Evolutionary conservation across 2,113 vertebrate genomes (phyloP).

Genomic region (Hemichromis elongatus): DNA sequence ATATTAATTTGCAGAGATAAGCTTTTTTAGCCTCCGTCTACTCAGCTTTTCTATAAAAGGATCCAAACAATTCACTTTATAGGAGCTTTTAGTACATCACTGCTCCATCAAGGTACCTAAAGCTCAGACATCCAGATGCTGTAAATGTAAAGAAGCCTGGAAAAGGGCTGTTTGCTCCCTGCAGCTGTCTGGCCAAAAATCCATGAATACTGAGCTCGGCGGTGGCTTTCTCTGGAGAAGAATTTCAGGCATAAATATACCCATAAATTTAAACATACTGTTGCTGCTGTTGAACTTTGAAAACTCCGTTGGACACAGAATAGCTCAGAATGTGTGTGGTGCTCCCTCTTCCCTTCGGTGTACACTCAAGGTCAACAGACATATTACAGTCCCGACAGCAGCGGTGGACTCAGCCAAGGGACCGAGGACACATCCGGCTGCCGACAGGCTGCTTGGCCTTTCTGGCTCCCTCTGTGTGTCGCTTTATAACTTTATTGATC

Average conservation of each 20-base stretch:
- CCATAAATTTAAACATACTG: not conserved
- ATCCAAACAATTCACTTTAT: not conserved
- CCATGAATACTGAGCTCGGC: not conserved
- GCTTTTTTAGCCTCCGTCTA: no score
- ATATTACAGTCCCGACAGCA: not conserved
- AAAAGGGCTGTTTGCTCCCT: not conserved
- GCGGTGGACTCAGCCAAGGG: not conserved
- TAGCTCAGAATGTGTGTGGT: not conserved
- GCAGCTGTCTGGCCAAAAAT: not conserved
- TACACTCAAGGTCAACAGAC: conserved; percentile 19
- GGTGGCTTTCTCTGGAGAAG: not conserved
- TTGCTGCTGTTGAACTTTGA: not conserved
- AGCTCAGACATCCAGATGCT: not conserved
- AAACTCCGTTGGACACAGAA: not conserved
- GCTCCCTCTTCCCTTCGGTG: not conserved
- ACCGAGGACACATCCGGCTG: conserved; percentile 9
- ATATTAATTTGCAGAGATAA: not conserved
- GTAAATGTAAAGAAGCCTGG: not conserved
- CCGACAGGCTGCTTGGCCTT: not conserved
- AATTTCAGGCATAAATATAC: not conserved
- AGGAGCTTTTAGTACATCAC: not conserved
- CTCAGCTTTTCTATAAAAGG: not conserved
- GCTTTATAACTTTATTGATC: conserved; percentile 37
- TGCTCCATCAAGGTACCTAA: not conserved
- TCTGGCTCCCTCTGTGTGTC: not conserved